These are phyloP conservation scores for Caenorhabditis briggsae DNA, from an alignment of 1,140 invertebrate genomes.

Conservation along the genomic window DNA sequence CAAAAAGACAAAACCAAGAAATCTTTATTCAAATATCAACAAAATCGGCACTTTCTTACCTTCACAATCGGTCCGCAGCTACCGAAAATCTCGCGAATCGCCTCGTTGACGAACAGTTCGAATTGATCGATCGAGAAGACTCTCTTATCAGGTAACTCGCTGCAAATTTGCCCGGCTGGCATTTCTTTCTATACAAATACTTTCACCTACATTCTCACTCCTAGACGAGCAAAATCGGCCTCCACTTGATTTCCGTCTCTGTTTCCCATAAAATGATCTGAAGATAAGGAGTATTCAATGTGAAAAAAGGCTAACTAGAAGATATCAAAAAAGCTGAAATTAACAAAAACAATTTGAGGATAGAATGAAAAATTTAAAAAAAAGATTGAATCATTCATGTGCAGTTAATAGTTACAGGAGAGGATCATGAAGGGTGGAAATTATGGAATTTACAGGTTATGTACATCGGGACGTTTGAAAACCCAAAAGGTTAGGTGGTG, in stretches of 20 bases:
- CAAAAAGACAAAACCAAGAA: neutral
- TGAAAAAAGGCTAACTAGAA: neutral
- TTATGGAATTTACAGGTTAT: neutral
- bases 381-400: neutral
- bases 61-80: constrained; percentile 53
- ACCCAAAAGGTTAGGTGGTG: no score
- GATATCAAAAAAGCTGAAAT: neutral
- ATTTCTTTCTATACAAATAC: neutral
- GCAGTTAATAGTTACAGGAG: no score
- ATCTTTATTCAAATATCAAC: neutral
- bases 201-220: constrained; percentile 55
- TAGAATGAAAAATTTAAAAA: neutral
- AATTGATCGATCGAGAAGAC: constrained; percentile 47
- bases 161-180: constrained; percentile 18
- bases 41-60: neutral
- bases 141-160: constrained; percentile 43
- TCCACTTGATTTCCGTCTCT: constrained; percentile 26
- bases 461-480: neutral
- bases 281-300: neutral
- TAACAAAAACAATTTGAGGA: neutral
- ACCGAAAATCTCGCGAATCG: constrained; percentile 51
- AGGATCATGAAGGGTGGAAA: no score
- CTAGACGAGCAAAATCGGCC: constrained; percentile 58
- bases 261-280: constrained; percentile 21
- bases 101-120: constrained; percentile 56